Evolutionary conservation across 2,113 vertebrate genomes (phyloP).

Genomic region (Candoia aspera): DNA sequence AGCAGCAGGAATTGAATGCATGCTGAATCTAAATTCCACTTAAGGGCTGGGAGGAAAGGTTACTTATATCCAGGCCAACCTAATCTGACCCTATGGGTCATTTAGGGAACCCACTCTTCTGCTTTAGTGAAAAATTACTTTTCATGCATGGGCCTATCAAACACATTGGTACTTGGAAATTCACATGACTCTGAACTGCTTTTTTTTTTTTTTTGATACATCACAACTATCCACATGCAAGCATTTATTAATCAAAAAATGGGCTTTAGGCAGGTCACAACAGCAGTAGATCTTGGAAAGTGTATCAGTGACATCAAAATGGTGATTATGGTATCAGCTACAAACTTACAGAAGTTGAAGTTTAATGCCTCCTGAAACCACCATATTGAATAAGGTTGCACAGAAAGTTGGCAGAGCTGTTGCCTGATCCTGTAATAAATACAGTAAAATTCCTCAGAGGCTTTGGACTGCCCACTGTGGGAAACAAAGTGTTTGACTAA

Average conservation of each 20-base stretch:
- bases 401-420: neutral
- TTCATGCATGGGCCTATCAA: no score
- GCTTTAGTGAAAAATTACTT: neutral
- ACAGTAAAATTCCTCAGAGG: neutral
- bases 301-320: neutral
- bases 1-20: neutral
- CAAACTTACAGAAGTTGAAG: neutral
- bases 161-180: neutral
- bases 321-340: neutral
- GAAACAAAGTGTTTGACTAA: neutral
- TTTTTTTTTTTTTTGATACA: neutral
- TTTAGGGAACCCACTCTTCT: neutral
- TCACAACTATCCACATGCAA: neutral
- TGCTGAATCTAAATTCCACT: neutral
- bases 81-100: neutral
- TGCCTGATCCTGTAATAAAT: neutral
- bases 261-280: neutral
- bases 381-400: neutral
- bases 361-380: neutral
- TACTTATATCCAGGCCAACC: neutral
- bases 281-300: neutral
- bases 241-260: neutral
- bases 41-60: no score
- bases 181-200: neutral
- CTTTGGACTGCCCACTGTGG: no score